Percentiles rank a stretch among this genome's conserved stretches.
Evolutionary conservation across 2,113 vertebrate species (phyloP).

Genomic region (Sylvietta virens): DNA sequence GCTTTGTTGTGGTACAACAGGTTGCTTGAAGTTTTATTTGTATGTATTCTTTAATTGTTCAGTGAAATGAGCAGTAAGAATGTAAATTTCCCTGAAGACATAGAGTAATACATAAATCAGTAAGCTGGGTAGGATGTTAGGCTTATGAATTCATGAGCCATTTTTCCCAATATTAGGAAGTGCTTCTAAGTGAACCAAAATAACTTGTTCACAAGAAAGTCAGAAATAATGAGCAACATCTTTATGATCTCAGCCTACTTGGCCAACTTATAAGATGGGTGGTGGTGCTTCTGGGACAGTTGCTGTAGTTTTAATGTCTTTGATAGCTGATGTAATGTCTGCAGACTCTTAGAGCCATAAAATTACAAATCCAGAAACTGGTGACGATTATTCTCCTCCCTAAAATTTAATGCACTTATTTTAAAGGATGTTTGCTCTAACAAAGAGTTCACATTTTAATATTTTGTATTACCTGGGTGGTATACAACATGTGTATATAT

Average conservation of each 20-base stretch:
- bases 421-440: not conserved
- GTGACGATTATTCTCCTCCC: not conserved
- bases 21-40: not conserved
- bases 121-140: not conserved
- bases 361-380: not conserved
- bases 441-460: not conserved
- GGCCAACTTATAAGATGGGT: not conserved
- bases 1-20: not conserved
- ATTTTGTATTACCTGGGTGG: not conserved
- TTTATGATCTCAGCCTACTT: not conserved
- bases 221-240: not conserved
- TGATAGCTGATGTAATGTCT: conserved; percentile 39
- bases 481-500: not conserved
- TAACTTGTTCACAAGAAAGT: not conserved
- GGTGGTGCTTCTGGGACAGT: not conserved
- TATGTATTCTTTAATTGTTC: not conserved
- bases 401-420: not conserved
- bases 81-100: not conserved
- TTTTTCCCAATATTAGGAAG: not conserved
- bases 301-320: not conserved
- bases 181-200: not conserved
- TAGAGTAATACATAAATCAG: not conserved
- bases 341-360: not conserved
- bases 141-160: not conserved
- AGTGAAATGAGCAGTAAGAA: not conserved